These are phyloP conservation scores for Heteromurus nitidus DNA, from an alignment of 2,888 invertebrate species.

Conservation along the genomic window DNA sequence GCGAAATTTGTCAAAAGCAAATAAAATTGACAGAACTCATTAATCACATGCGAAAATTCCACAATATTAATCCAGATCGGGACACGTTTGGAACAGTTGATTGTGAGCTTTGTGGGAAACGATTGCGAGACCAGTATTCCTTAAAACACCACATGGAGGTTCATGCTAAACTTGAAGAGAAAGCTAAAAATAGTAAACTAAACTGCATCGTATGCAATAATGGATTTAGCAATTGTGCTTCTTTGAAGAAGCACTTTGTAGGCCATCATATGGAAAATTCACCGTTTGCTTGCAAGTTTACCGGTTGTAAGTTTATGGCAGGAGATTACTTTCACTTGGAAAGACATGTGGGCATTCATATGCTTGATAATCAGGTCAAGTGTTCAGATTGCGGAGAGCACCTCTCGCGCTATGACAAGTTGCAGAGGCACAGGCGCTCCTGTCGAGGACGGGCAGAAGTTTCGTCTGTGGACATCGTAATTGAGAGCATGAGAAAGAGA, in stretches of 20 bases:
- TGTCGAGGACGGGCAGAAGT: not conserved
- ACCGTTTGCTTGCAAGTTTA: slow-evolving; percentile 24
- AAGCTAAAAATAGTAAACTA: not conserved
- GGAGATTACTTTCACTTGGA: slow-evolving; percentile 17
- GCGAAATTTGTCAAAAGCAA: not conserved
- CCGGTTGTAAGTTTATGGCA: slow-evolving; percentile 2
- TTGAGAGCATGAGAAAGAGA: no score
- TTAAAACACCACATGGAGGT: not conserved
- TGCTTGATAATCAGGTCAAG: not conserved
- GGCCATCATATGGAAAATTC: not conserved
- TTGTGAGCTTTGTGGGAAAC: slow-evolving; percentile 1
- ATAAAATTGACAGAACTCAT: not conserved
- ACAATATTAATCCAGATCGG: no score
- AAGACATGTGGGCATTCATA: slow-evolving; percentile 8
- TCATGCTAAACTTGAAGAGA: not conserved
- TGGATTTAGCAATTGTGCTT: not conserved
- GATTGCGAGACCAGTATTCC: no score
- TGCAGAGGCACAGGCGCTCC: not conserved
- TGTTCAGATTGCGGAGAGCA: not conserved
- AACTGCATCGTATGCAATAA: not conserved
- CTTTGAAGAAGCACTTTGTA: slow-evolving; percentile 19
- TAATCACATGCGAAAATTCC: not conserved
- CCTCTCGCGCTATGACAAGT: not conserved
- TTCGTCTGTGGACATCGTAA: no score
- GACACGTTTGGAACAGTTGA: no score